A percentile compares a stretch with the other conserved stretches of the same genome.
These are phyloP conservation scores for Adrianichthys oophorus DNA, from an alignment of 2,797 vertebrate species.

Conservation along the genomic window DNA sequence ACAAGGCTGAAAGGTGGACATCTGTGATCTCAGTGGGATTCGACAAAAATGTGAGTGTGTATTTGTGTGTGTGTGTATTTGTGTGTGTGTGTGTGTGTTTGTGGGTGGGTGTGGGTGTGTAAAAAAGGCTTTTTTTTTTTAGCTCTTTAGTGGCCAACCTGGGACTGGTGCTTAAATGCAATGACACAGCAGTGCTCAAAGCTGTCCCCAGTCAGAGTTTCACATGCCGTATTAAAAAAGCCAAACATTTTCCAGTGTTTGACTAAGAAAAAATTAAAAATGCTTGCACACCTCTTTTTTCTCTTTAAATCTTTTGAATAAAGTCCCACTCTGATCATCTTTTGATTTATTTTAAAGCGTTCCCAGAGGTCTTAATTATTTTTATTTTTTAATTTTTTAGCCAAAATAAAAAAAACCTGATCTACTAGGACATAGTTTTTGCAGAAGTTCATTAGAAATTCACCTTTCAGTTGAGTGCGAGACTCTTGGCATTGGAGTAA, in stretches of 20 bases:
- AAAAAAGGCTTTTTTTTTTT: slow-evolving; percentile 3
- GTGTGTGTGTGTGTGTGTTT: slow-evolving; percentile 3
- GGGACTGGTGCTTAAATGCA: slow-evolving; percentile 19
- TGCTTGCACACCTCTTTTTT: slow-evolving; percentile 2
- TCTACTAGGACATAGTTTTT: too few relatives aligned
- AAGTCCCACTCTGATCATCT: too few relatives aligned
- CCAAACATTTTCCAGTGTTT: slow-evolving; percentile 15
- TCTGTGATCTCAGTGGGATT: neutral
- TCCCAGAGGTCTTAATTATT: too few relatives aligned
- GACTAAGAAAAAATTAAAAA: slow-evolving; percentile 15
- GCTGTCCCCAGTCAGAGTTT: slow-evolving; percentile 20
- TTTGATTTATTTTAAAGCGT: too few relatives aligned
- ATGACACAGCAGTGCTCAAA: slow-evolving; percentile 16
- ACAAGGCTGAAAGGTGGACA: neutral
- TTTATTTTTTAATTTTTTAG: too few relatives aligned
- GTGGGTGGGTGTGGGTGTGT: slow-evolving; percentile 2
- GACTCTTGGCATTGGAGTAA: neutral
- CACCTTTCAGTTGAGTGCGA: too few relatives aligned
- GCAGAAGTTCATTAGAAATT: too few relatives aligned
- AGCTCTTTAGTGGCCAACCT: slow-evolving; percentile 10
- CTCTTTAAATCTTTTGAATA: neutral
- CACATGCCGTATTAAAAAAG: slow-evolving; percentile 36
- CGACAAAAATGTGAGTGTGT: slow-evolving; percentile 1
- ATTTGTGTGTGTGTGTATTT: slow-evolving; percentile 3
- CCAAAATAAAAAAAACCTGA: too few relatives aligned